Evolutionary conservation across 2,113 vertebrate genomes (phyloP), one percentile per base, ranked within the genome.

Genomic region (Anthoscopus minutus): DNA sequence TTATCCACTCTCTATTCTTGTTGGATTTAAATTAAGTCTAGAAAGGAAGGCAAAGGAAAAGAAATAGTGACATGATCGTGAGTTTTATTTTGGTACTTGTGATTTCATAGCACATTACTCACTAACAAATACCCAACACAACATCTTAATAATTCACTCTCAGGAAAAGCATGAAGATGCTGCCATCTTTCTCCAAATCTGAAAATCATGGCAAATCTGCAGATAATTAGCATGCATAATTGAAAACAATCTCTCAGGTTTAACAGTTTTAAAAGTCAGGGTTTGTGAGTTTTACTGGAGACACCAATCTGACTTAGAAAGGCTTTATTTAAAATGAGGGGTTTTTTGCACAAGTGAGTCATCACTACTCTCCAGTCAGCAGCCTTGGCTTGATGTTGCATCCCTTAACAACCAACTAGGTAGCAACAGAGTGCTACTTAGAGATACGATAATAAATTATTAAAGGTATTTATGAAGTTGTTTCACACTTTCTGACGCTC

Each of bases 1-100:
- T 53, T 70, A 48, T 42, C 93, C 81, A 96, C 74, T 96, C 93
- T 88, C 85, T 96, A 66, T 94, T 94, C 92, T 95, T 94, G 87
- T 47, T 85, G 92, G 81, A 85, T 97, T 95, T 92, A 94, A 97
- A 74, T 56, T 61, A 97, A 97, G 96, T 80, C 93, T 97, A 94
- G 64, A 82, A 33, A 85, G 53, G 90, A 87, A 74, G 16, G 33
- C 25, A 58, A 60, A 80, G 38, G 70, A 81, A 87, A 73, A 60
- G 13, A 86, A 92, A 67, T 33, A 48, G 37, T 47, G 61, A 86
- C 11, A 40, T 4, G 10, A 91, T 20, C 37, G 6, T 37, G 33
- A 60, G 28, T 81, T 89, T 62, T 84, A 35, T 66, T 89, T 89
- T 81, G 4, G 22, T 61, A 42, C 19, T 86, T 77, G 14, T 67